Base-by-base conservation (phyloP, 2,113 vertebrate species). In the Micronycteris hirsuta region DNA sequence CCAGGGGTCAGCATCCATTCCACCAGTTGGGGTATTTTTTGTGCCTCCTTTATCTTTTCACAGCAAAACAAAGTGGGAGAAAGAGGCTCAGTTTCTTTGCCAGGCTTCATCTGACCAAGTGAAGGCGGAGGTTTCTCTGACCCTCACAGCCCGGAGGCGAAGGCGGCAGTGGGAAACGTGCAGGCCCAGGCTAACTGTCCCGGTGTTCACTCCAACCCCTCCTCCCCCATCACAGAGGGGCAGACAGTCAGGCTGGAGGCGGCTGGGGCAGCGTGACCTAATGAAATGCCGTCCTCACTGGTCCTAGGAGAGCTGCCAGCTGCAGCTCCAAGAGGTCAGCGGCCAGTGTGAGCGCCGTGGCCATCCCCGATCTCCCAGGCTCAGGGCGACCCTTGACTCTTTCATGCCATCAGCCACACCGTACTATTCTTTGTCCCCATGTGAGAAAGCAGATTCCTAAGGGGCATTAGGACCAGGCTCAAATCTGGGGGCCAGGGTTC, bases 251-350 rank as follows among this genome's bases (percentile, higher is more conserved):
- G 85, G 47, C 70, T 17, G 9, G 36, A 95, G 86, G 71, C 92
- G 89, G 77, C 76, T 56, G 78, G 85, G 86, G 85, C 88, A 94
- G 74, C 36, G 92, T 93, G 92, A 92, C 92, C 96, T 96, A 81
- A 94, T 96, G 95, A 89, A 92, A 49, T 0, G 14, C 87, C 68
- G 47, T 86, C 78, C 67, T 13, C 26, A 73, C 47, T 76, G 22
- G 67, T 71, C 52, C 41, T 22, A 80, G 90, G 82, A 73, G 93
- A 71, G 85, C 73, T 13, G 12, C 77, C 90, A 77, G 95, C 96
- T 76, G 43, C 0, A 0, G 61, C 89, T 85, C 5, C 0, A 3
- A 22, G 74, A 45, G 70, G 54, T 89, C 84, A 85, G 81, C 2
- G 22, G 54, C 52, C 65, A 58, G 28, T 5, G 19, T 76, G 86